Evolutionary conservation across 2,888 invertebrate genomes (phyloP).

Genomic region (Cyclophora punctaria): DNA sequence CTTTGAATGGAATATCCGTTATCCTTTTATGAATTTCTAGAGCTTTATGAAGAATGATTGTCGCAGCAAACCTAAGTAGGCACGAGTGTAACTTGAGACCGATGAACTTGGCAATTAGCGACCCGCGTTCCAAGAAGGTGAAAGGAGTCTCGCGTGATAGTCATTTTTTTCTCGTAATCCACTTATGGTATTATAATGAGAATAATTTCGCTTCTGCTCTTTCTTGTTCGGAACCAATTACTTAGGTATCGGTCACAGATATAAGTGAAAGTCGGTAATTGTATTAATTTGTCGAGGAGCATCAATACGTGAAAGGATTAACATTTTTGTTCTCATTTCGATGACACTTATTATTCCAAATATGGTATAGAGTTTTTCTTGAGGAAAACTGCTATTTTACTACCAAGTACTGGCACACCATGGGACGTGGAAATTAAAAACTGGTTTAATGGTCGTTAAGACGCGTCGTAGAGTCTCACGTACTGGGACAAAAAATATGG

Average conservation of each 20-base stretch:
- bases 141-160: slow-evolving; percentile 52
- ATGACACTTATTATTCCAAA: slow-evolving; percentile 5
- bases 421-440: slow-evolving; percentile 58
- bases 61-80: slow-evolving; percentile 22
- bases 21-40: no score
- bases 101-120: slow-evolving; percentile 52
- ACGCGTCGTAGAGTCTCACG: slow-evolving; percentile 66
- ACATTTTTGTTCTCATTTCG: slow-evolving; percentile 15
- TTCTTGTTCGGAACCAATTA: slow-evolving; percentile 53
- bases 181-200: slow-evolving; percentile 50
- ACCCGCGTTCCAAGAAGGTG: slow-evolving; percentile 47
- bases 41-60: slow-evolving; percentile 6
- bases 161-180: slow-evolving; percentile 40
- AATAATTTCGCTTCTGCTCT: slow-evolving; percentile 48
- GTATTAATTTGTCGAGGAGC: slow-evolving; percentile 19
- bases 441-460: slow-evolving; percentile 66
- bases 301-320: slow-evolving; percentile 12
- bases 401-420: slow-evolving; percentile 62
- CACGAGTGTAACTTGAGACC: slow-evolving; percentile 38
- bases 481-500: slow-evolving; percentile 58
- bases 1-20: no score
- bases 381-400: slow-evolving; percentile 48
- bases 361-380: slow-evolving; percentile 17
- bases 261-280: slow-evolving; percentile 61
- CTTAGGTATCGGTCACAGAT: slow-evolving; percentile 43